Evolutionary conservation across 2,113 vertebrate species (phyloP), one percentile per base, ranked within the genome.

Genomic region (Carollia perspicillata): DNA sequence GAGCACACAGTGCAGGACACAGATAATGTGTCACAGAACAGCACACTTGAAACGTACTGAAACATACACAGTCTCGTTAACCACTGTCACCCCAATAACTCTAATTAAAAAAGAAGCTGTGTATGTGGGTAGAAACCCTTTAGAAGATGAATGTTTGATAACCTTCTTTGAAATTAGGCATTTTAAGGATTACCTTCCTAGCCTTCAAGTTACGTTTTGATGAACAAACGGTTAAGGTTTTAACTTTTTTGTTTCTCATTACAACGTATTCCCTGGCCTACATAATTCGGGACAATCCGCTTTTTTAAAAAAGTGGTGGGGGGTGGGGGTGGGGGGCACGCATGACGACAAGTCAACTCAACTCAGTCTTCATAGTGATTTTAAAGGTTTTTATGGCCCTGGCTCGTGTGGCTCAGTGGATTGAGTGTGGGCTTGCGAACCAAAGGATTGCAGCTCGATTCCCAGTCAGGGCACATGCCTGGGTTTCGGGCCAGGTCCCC

Each of bases 171-270:
- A 95, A 90, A 89, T 89, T 63, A 86, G 35, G 18, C 44, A 80
- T 60, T 93, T 93, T 72, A 58, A 69, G 23, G 10, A 85, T 88
- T 77, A 68, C 90, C 47, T 77, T 42, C 44, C 40, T 68, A 83
- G 16, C 74, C 22, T 77, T n/a, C 10, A 68, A 95, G 33, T 89
- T 9, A 86, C 71, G 93, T 84, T 84, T 84, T 93, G 74, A 90
- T 72, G 44, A 78, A 93, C 47, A 20, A 84, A 60, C 35, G 47
- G 18, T 71, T 69, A 84, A 85, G 78, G 44, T 47, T 30, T 84
- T 42, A 80, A 71, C 18, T 83, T 85, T 80, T 88, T 69, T 74
- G 40, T 85, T 96, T 93, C 40, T 89, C 37, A 91, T 49, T 90
- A 91, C 8, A 77, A 60, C 60, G n/a, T 33, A 89, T 42, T 78